phyloP scores from a whole-genome alignment of 2,888 invertebrate genomes.

The Drosophila hawaiiensis region DNA sequence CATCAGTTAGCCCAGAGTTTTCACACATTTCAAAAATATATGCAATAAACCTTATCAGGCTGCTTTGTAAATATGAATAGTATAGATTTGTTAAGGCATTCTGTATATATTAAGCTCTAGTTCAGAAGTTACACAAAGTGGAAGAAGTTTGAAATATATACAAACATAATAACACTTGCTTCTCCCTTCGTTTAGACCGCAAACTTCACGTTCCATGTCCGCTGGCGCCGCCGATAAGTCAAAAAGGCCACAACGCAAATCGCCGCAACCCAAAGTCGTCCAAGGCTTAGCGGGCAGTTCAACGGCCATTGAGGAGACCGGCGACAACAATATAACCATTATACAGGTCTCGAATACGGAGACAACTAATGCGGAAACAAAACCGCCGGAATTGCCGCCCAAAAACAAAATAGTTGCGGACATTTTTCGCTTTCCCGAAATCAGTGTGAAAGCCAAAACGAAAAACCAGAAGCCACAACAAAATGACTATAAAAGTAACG shows the following conservation, averaged over 20 bases:
- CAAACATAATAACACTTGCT: background rate
- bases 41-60: background rate
- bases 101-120: background rate
- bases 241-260: slow-evolving; percentile 62
- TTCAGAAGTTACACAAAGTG: background rate
- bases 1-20: slow-evolving; percentile 18
- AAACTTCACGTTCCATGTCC: slow-evolving; percentile 83
- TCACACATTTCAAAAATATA: slow-evolving; percentile 17
- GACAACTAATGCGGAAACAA: slow-evolving; percentile 45
- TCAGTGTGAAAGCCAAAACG: slow-evolving; percentile 44
- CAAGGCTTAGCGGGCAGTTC: slow-evolving; percentile 28
- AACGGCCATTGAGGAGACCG: slow-evolving; percentile 47
- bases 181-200: slow-evolving; percentile 66
- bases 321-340: slow-evolving; percentile 87
- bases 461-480: slow-evolving; percentile 49
- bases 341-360: slow-evolving; percentile 87
- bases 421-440: slow-evolving; percentile 83
- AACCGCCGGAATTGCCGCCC: slow-evolving; percentile 76
- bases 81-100: background rate
- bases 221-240: slow-evolving; percentile 81
- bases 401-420: slow-evolving; percentile 75
- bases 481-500: slow-evolving; percentile 84
- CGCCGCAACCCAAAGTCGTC: slow-evolving; percentile 43
- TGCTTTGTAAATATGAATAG: slow-evolving; percentile 5
- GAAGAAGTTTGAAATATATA: background rate